Base-by-base conservation (phyloP, 2,888 invertebrate genomes). In the Diplazon laetatorius region DNA sequence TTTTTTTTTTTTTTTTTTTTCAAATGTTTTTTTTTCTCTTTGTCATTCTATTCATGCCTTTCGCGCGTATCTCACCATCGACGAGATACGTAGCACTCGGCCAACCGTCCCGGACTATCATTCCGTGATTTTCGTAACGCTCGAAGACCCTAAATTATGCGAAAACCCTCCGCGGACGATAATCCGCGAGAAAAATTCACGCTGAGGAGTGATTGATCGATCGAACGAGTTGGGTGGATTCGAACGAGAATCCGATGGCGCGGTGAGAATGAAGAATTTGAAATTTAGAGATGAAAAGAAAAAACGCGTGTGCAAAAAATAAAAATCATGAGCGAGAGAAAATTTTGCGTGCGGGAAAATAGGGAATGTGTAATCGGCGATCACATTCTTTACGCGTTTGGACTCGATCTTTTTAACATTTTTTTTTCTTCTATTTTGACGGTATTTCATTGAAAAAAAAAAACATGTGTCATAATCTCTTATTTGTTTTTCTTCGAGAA, bases 91-190 rank as follows among this genome's bases (percentile, higher is more conserved):
- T 72, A 46, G 55, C 46, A 35, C 55, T 63, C 18, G 8, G 3
- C 35, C 44, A 3, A 12, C n/a, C 25, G 42, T 68, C 44, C n/a
- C 48, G 25, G 30, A 22, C 55, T 57, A 39, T 48, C 63, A 48
- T 73, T 73, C 48, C 16, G 9, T 59, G 46, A 39, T 39, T n/a
- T 48, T 63, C 44, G 55, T 37, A 55, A 30, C n/a, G n/a, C 37
- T 65, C 57, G 46, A 59, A 59, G 57, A 22, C 20, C 5, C 57
- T 48, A 48, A 57, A 65, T 73, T 65, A 73, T 65, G 46, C 39
- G 39, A 35, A 57, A n/a, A n/a, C n/a, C n/a, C n/a, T n/a, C 18
- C 22, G 30, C n/a, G 65, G 46, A 39, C 39, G 57, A 59, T n/a
- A 52, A 65, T 65, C 50, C 37, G 30, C 22, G 35, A 46, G 12